A percentile compares a stretch with the other conserved stretches of the same genome.
phyloP scores from a whole-genome alignment of 2,888 invertebrate species.

The Empis livida region DNA sequence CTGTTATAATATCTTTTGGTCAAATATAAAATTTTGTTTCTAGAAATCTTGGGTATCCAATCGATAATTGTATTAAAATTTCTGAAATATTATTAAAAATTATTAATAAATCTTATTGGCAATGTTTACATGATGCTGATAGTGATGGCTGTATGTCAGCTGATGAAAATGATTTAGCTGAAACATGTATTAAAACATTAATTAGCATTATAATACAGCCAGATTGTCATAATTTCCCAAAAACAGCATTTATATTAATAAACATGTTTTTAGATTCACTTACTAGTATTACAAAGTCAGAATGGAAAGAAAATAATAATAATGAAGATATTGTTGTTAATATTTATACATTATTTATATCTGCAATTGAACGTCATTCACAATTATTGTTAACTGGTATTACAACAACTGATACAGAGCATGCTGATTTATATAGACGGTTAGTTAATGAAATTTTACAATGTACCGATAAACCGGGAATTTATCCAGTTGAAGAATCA shows the following conservation, averaged over 20 bases:
- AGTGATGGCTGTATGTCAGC: constrained; percentile 39
- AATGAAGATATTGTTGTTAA: constrained; percentile 51
- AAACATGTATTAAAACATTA: constrained; percentile 49
- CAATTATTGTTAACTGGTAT: constrained; percentile 34
- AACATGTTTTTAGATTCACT: constrained; percentile 46
- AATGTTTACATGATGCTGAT: constrained; percentile 33
- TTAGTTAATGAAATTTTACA: constrained; percentile 61
- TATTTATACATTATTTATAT: constrained; percentile 53
- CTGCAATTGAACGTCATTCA: constrained; percentile 60
- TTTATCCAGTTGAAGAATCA: constrained; percentile 79
- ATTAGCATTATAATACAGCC: constrained; percentile 42
- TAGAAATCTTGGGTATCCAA: constrained; percentile 30
- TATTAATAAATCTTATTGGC: constrained; percentile 36
- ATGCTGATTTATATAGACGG: constrained; percentile 41
- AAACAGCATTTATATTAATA: constrained; percentile 43
- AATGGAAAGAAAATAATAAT: constrained; percentile 37
- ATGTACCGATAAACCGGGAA: constrained; percentile 66
- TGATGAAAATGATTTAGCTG: constrained; percentile 45
- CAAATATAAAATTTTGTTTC: background rate
- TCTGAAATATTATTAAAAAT: constrained; percentile 33
- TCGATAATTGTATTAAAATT: constrained; percentile 31
- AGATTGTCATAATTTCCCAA: constrained; percentile 46
- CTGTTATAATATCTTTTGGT: background rate
- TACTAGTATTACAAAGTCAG: constrained; percentile 39
- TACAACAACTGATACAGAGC: constrained; percentile 31